Evolutionary conservation across 2,113 vertebrate species (phyloP).

Genomic region (Xiphophorus couchianus): DNA sequence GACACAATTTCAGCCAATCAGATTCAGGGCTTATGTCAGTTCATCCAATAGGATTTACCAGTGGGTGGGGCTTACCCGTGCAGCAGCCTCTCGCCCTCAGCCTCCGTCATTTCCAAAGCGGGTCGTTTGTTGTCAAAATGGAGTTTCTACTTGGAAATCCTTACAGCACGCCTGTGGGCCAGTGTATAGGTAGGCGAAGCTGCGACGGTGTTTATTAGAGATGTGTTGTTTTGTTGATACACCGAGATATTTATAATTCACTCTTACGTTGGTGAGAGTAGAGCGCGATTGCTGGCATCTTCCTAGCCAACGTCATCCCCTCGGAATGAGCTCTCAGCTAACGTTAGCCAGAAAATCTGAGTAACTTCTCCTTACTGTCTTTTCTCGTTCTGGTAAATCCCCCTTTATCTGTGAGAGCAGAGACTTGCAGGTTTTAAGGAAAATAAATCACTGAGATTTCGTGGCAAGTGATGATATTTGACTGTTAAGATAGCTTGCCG

Average conservation of each 20-base stretch:
- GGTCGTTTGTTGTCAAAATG: conserved; percentile 92
- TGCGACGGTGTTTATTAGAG: not conserved
- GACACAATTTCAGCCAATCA: conserved; percentile 33
- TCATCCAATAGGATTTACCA: conserved; percentile 49
- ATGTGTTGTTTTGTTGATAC: not conserved
- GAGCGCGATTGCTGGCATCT: conserved; percentile 48
- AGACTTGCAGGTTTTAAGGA: not conserved
- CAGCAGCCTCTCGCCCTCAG: conserved; percentile 44
- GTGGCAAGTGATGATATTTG: not conserved
- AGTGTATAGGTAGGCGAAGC: conserved; percentile 89
- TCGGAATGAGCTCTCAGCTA: conserved; percentile 49
- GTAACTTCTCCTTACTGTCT: conserved; percentile 14
- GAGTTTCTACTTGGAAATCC: conserved; percentile 98
- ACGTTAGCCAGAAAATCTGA: conserved; percentile 35
- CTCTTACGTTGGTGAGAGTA: not conserved
- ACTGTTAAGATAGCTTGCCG: not conserved
- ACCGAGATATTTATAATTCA: not conserved
- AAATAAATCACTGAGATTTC: not conserved
- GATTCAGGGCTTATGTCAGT: fast-evolving
- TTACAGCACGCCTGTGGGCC: conserved; percentile 96
- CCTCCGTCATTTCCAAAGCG: conserved; percentile 57
- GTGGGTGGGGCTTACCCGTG: conserved; percentile 50
- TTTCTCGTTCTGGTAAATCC: not conserved
- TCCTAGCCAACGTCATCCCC: conserved; percentile 61
- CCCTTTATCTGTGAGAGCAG: not conserved